Evolutionary conservation across 2,797 vertebrate species (phyloP), one percentile per base, ranked within the genome.

Genomic region (Clangula hyemalis): DNA sequence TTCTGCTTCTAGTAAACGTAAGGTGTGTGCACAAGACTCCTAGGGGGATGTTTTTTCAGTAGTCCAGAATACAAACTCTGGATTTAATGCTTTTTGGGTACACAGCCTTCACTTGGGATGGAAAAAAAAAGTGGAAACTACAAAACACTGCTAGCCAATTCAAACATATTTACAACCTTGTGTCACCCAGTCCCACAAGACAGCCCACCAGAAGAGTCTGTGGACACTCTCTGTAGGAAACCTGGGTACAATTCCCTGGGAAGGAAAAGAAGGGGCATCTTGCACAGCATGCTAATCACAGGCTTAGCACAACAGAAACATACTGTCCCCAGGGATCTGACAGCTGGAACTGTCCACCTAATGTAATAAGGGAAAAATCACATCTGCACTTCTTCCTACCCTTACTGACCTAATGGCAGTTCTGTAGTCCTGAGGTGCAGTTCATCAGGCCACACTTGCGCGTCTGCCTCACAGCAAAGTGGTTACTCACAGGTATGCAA

Each of bases 51-150:
- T 9, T 77, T 54, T 75, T 21, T 56, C 15, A 53, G 51, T 12
- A 77, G 36, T 8, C 56, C 39, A 77, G 32, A 81, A 85, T 27
- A 61, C 32, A 53, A 25, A 43, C 11, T 32, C 20, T 21, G 36
- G 34, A 56, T 81, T 69, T 85, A 69, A 69, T 84, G 39, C 7
- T 56, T 91, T 72, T 57, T 81, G 51, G 71, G 53, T n/a, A 39
- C 21, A 68, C 10, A 68, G 8, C 7, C 25, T 72, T 78, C 27
- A n/a, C 8, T 10, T 64, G 24, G 20, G 38, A 25, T 3, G 4
- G 9, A 43, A 28, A n/a, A 30, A 12, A 47, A 4, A 38, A 3
- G 6, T 3, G 3, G 27, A 85, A 62, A 2, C 7, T 1, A 25
- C 34, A 73, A 86, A 82, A 45, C 56, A 21, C 24, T n/a, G 19